Evolutionary conservation across 2,113 vertebrate species (phyloP).

Genomic region (Mesitornis unicolor): DNA sequence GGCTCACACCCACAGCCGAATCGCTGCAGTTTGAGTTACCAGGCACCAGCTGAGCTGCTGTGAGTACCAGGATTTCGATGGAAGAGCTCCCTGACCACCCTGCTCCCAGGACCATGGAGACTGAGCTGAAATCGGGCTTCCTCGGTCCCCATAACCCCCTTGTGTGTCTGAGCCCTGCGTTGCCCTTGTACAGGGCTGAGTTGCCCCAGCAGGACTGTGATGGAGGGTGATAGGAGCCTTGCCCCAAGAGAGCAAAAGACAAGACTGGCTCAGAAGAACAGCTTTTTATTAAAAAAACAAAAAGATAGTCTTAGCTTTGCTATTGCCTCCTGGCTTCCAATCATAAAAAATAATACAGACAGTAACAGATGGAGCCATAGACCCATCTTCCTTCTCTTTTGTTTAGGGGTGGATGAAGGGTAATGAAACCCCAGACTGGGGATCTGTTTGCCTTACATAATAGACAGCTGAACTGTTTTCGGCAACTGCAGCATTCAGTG

Average conservation of each 20-base stretch:
- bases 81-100: neutral
- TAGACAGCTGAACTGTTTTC: conserved; percentile 18
- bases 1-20: neutral
- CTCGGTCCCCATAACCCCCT: neutral
- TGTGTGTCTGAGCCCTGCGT: neutral
- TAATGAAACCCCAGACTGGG: neutral
- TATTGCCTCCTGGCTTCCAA: neutral
- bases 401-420: neutral
- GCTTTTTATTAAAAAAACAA: neutral
- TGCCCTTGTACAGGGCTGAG: neutral
- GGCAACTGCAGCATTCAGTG: conserved; percentile 25
- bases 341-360: neutral
- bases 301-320: neutral
- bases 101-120: neutral
- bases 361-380: neutral
- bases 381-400: conserved; percentile 39
- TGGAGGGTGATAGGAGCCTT: neutral
- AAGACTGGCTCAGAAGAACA: neutral
- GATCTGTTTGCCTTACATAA: conserved; percentile 56
- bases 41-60: neutral
- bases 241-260: neutral
- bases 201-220: neutral
- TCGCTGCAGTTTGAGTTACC: neutral
- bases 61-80: neutral
- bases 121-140: neutral